Conservation (phyloP, 2,113 vertebrate species). For the Martes martes region DNA sequence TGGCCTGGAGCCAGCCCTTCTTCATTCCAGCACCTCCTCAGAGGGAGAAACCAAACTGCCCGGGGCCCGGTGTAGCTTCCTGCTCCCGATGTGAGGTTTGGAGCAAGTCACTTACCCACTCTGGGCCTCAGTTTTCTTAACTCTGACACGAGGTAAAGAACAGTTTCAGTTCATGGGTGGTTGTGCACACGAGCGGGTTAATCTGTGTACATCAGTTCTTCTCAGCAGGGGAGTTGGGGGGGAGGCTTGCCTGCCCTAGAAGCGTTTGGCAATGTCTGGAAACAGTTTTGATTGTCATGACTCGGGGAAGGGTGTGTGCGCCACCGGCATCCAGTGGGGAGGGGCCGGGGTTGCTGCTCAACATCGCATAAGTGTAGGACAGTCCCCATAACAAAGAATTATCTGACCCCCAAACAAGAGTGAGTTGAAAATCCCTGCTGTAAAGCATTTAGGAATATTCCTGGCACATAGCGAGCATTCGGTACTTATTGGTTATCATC, state of each 20-base stretch:
- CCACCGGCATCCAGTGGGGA: neutral
- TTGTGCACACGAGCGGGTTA: neutral
- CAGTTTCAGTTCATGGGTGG: neutral
- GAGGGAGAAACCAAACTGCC: neutral
- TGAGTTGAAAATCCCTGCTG: neutral
- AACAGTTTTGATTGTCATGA: neutral
- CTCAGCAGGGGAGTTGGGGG: neutral
- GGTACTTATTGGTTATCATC: neutral
- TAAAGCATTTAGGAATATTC: neutral
- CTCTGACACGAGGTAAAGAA: neutral
- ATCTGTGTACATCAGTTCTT: neutral
- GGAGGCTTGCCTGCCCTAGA: neutral
- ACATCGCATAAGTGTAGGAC: neutral
- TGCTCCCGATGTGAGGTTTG: neutral
- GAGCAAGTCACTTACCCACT: neutral
- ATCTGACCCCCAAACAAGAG: neutral
- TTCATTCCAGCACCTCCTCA: neutral
- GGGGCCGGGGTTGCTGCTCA: neutral
- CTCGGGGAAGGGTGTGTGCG: accelerated
- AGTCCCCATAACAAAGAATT: neutral
- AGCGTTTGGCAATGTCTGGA: neutral
- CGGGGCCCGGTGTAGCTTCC: neutral
- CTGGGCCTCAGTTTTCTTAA: neutral
- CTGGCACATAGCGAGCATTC: neutral
- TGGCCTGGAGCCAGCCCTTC: neutral